phyloP scores from a whole-genome alignment of 2,113 vertebrate genomes.

The Halcyon senegalensis region DNA sequence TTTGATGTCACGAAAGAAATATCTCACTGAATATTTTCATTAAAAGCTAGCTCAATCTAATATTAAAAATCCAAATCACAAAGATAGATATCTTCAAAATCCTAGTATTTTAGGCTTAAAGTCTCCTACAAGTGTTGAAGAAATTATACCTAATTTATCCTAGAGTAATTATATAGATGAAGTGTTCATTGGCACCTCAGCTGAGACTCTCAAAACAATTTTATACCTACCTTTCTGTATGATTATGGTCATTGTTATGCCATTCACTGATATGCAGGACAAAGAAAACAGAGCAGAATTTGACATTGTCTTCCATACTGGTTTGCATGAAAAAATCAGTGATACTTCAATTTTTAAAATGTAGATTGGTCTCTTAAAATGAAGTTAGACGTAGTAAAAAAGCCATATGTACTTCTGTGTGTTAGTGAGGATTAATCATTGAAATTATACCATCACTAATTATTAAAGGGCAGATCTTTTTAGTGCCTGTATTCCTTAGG shows the following conservation, averaged over 20 bases:
- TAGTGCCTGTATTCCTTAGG: neutral
- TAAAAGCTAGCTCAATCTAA: neutral
- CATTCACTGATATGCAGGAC: neutral
- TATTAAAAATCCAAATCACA: neutral
- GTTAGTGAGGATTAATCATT: neutral
- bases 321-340: neutral
- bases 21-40: neutral
- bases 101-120: neutral
- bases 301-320: neutral
- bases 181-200: neutral
- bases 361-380: neutral
- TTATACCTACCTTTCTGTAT: neutral
- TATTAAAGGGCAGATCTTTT: neutral
- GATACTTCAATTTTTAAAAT: no score
- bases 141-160: neutral
- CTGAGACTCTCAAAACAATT: neutral
- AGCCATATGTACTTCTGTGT: neutral
- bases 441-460: neutral
- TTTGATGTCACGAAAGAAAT: neutral
- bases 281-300: neutral
- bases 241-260: neutral
- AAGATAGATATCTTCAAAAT: neutral
- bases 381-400: neutral
- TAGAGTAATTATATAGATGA: neutral
- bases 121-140: neutral